Evolutionary conservation across 2,888 invertebrate genomes (phyloP), one percentile per base, ranked within the genome.

Genomic region (Coenonympha glycerion): DNA sequence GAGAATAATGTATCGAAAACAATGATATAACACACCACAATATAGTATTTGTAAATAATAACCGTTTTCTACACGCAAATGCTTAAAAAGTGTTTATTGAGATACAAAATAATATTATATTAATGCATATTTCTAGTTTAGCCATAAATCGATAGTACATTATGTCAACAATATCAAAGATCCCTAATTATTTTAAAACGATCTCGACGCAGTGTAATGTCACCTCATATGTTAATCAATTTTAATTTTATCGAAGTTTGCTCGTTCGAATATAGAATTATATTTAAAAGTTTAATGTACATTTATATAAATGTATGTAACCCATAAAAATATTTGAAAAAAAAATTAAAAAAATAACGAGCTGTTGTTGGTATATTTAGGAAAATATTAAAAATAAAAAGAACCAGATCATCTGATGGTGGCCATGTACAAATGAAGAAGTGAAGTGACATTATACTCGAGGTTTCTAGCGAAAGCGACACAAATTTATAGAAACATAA

Each of bases 331-430:
- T 70, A 69, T 69, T 61, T 45, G 41, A 65, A 66, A 68, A 63
- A 64, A 62, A 69, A 66, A 63, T 68, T 76, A 69, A 76, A 77
- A 73, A 73, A 70, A 68, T 61, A 63, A 69, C 81, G 86, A 85
- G 84, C 84, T 78, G 81, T 87, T 87, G 87, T 87, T 87, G 87
- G 85, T 87, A 87, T 87, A 85, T 87, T 87, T 87, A 87, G 86
- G 69, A 79, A 86, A 87, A 83, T 82, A 79, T 81, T 76, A 82
- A 79, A 75, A 69, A 67, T n/a, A n/a, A 65, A 59, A 65, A 66
- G 66, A 83, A 79, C 78, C 90, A 90, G 90, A 90, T 90, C 90
- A 91, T 90, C 90, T 91, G 90, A 90, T 91, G 90, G 87, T 89
- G 83, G 76, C 87, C 88, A 90, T 90, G 90, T 91, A 91, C 90